A percentile compares a stretch with the other conserved stretches of the same genome.
phyloP scores from a whole-genome alignment of 2,888 invertebrate genomes.

The Notodromas monacha region DNA sequence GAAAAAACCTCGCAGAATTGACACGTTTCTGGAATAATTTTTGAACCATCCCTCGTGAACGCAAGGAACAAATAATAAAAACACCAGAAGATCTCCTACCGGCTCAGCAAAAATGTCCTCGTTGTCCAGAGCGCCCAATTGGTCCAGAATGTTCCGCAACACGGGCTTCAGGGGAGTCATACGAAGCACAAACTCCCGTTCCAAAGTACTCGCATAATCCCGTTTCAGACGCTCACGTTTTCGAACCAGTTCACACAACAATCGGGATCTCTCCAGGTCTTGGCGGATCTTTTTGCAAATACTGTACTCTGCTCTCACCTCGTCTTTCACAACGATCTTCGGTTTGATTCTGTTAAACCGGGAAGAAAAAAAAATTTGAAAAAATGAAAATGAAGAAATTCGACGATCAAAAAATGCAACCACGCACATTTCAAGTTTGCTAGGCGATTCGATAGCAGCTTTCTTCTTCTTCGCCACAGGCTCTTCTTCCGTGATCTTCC shows the following conservation, averaged over 20 bases:
- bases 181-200: conserved; percentile 6
- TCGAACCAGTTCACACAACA: conserved; percentile 70
- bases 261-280: conserved; percentile 61
- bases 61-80: too few species aligned
- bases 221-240: conserved; percentile 82
- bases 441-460: too few species aligned
- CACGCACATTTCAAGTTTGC: too few species aligned
- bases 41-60: too few species aligned
- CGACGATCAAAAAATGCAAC: conserved; percentile 7
- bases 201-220: conserved; percentile 36
- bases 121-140: conserved; percentile 40
- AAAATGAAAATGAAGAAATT: conserved; percentile 6
- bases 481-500: not conserved
- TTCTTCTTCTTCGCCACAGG: too few species aligned
- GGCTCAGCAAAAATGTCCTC: conserved; percentile 71
- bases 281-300: conserved; percentile 65
- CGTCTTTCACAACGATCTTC: conserved; percentile 20
- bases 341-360: conserved; percentile 9
- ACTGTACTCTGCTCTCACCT: conserved; percentile 54
- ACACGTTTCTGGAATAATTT: too few species aligned
- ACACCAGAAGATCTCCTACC: conserved; percentile 38
- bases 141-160: conserved; percentile 36
- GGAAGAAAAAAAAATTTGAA: conserved; percentile 6
- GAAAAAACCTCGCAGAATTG: too few species aligned
- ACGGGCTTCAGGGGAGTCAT: conserved; percentile 48